Evolutionary conservation across 64 coral and sea anemone genomes (phyloP).

Genomic region (Cladopsammia gracilis): DNA sequence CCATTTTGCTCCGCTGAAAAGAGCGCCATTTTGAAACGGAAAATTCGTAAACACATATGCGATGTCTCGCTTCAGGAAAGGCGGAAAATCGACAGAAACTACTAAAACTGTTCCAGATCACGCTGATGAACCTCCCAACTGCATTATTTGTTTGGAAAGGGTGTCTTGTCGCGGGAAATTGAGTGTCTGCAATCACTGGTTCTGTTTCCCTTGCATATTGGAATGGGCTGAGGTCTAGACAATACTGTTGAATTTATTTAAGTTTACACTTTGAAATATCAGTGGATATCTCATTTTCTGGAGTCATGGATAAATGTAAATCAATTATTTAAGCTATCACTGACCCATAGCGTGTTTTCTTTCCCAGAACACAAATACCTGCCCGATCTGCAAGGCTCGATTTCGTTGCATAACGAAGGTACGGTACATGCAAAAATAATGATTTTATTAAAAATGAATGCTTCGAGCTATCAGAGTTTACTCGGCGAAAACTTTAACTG

Average conservation of each 20-base stretch:
- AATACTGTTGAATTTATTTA: conserved; percentile 8
- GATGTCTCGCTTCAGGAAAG: conserved; percentile 23
- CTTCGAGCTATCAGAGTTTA: background rate
- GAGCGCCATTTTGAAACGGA: conserved; percentile 73
- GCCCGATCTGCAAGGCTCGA: conserved; percentile 94
- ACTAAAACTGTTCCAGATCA: conserved; percentile 12
- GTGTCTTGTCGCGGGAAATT: conserved; percentile 93
- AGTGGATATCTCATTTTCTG: background rate
- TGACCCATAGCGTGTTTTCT: conserved; percentile 36
- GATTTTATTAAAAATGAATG: conserved; percentile 32
- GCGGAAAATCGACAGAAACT: conserved; percentile 1
- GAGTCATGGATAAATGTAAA: conserved; percentile 8
- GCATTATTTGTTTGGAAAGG: conserved; percentile 96
- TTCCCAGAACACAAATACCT: conserved; percentile 97
- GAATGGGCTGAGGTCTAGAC: conserved; percentile 96
- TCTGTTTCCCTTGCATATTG: conserved; percentile 93
- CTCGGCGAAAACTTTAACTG: background rate
- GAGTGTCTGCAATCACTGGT: conserved; percentile 98
- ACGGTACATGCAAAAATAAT: conserved; percentile 19
- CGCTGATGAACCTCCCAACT: conserved; percentile 56
- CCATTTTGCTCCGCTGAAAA: conserved; percentile 79
- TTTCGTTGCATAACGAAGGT: conserved; percentile 99
- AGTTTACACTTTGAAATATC: background rate
- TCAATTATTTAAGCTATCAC: conserved; percentile 33
- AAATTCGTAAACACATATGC: conserved; percentile 12